Evolutionary conservation across 2,113 vertebrate genomes (phyloP), one percentile per base, ranked within the genome.

Genomic region (Xiphorhynchus elegans): DNA sequence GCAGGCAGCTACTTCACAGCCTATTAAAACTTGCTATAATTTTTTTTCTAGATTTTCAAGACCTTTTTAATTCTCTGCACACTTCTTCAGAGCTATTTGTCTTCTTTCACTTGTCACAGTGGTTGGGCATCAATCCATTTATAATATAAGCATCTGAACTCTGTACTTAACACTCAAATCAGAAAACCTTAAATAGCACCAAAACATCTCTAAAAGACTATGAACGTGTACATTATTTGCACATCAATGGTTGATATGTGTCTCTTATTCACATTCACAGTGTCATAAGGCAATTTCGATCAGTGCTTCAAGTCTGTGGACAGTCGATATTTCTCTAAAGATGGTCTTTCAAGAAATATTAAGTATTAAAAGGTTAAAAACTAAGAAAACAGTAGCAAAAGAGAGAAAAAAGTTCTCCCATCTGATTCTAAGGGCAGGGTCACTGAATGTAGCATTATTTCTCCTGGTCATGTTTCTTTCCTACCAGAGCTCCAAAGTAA

Each of bases 401-500:
- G 92, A 94, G 93, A 94, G 70, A 95, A 96, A 97, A 92, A 96
- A 91, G 40, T 95, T 97, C 88, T 97, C 98, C 97, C 98, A 97
- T 96, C 97, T 97, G 97, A 98, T 97, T 98, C 95, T 97, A 97
- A 98, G 98, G 98, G 97, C 97, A 98, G 96, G 98, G 98, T 98
- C 98, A 98, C 97, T 99, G 98, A 99, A 99, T 99, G 99, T 99
- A 98, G 98, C 98, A 98, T 99, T 99, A 98, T 99, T 98, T 98
- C 98, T 98, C 95, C 98, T 97, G 97, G 97, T 98, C 97, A 97
- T 98, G 98, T 99, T 99, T 99, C 98, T 99, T 99, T 98, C 98
- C 98, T 98, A 98, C 97, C 97, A 97, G 79, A 97, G 98, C 98
- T 99, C 99, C 98, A 99, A 99, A 99, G 98, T 99, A 99, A 99